Evolutionary conservation across 2,888 invertebrate species (phyloP), one percentile per base, ranked within the genome.

Genomic region (Pterobdella sp.): DNA sequence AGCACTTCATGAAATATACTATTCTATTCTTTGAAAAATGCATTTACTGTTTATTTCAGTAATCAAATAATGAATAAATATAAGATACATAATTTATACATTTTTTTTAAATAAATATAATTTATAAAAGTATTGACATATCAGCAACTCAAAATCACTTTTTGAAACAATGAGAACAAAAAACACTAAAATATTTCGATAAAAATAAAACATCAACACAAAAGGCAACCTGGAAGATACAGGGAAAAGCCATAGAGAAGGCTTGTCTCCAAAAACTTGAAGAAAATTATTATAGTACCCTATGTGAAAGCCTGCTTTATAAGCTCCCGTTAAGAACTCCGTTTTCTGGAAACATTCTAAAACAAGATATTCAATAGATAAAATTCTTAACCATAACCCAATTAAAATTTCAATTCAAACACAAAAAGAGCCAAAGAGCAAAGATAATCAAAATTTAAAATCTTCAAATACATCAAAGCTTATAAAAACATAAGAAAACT

Each of bases 211-310:
- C 49, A 42, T 22, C 7, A 7, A 42, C 49, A 42, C 49, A 42
- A 7, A 42, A 18, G 18, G n/a, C 34, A 26, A 71, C 74, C 74
- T 67, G 36, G 74, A 32, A 36, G 34, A 35, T 29, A 72, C n/a
- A n/a, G 74, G 74, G 32, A 74, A 34, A 66, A 74, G 52, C 74
- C 74, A 74, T 22, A 63, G 42, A n/a, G 10, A 35, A 42, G 37
- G 71, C 22, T 36, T 34, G 36, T n/a, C 63, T 32, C 74, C 74
- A 67, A 74, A 74, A 10, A 74, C 49, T 35, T 72, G 66, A 22
- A 72, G n/a, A n/a, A 74, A 72, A 60, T 74, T 74, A n/a, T 29
- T 66, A 29, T 37, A 26, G 34, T n/a, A 65, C 22, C 74, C 74
- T 0, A 74, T 56, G 32, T 74, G 36, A 52, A 49, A 74, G 22